A percentile compares a stretch with the other conserved stretches of the same genome.
phyloP scores from a whole-genome alignment of 2,113 vertebrate genomes.

The Polyodon spathula region DNA sequence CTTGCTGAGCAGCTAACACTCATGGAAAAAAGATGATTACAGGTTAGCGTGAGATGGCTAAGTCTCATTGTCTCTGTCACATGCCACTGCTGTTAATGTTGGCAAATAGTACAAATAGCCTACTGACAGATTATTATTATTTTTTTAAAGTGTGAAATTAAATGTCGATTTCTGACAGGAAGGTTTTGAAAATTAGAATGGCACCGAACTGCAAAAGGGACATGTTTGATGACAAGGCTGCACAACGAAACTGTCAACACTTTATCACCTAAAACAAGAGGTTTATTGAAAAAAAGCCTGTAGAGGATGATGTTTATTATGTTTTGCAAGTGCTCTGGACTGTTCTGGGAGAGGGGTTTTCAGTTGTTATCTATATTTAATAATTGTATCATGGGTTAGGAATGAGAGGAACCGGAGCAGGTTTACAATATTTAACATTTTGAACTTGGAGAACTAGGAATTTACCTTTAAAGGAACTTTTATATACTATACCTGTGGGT shows the following conservation, averaged over 20 bases:
- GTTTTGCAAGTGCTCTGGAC: not conserved
- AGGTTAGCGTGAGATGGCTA: too few species aligned
- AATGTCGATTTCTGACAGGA: conserved; percentile 59
- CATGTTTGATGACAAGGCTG: conserved; percentile 57
- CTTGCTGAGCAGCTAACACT: too few species aligned
- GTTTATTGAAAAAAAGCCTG: conserved; percentile 27
- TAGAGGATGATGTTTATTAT: conserved; percentile 12
- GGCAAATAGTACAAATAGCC: not conserved
- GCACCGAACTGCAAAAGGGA: conserved; percentile 56
- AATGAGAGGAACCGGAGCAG: not conserved
- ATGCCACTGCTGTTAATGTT: too few species aligned
- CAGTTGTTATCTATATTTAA: not conserved
- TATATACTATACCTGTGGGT: too few species aligned
- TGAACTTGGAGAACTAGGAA: too few species aligned
- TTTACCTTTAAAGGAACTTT: too few species aligned
- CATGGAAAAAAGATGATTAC: too few species aligned
- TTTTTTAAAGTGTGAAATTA: conserved; percentile 47
- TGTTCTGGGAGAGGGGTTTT: not conserved
- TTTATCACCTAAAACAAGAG: conserved; percentile 46
- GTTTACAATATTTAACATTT: too few species aligned
- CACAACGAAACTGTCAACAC: conserved; percentile 57
- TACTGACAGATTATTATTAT: not conserved
- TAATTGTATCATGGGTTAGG: not conserved
- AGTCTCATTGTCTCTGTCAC: too few species aligned
- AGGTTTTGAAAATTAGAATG: conserved; percentile 53